These are phyloP conservation scores for Dysidea cf. avara DNA, from an alignment of 37 sponge, comb jelly and placozoan species.

Conservation along the genomic window DNA sequence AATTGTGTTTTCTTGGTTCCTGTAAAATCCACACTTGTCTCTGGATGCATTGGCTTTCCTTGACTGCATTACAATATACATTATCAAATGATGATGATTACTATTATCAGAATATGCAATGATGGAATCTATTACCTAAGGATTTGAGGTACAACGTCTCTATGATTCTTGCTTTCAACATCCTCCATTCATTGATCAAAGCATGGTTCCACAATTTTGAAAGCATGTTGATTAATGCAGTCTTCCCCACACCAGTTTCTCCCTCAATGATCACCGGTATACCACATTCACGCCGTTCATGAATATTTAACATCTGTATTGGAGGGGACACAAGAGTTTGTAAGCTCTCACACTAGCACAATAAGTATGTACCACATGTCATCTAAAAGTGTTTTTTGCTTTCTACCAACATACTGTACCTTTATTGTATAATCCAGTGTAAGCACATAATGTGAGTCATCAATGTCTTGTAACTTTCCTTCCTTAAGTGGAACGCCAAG, in stretches of 20 bases:
- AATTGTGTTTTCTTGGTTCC: no score
- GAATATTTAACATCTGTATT: slow-evolving; percentile 76
- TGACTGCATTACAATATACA: no score
- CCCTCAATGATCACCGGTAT: slow-evolving; percentile 89
- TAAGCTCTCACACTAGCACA: not conserved
- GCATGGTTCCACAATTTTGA: slow-evolving; percentile 73
- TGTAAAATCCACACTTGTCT: no score
- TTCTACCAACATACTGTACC: not conserved
- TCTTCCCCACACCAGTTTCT: slow-evolving; percentile 93
- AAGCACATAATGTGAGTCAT: slow-evolving; percentile 71
- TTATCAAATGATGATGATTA: no score
- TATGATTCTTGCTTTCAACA: slow-evolving; percentile 30
- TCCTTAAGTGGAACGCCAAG: slow-evolving; percentile 48
- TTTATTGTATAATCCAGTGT: slow-evolving; percentile 83
- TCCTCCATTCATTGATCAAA: slow-evolving; percentile 22
- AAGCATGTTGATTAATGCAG: slow-evolving; percentile 77
- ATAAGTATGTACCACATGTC: not conserved
- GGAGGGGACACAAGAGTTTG: not conserved
- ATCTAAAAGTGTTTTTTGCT: not conserved
- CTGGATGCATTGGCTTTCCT: no score
- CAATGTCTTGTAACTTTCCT: slow-evolving; percentile 44
- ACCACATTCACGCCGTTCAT: slow-evolving; percentile 84
- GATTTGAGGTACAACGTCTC: not conserved
- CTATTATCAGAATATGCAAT: no score
- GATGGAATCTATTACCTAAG: no score